Percentiles rank a stretch among this genome's conserved stretches.
Conservation (phyloP, 2,113 vertebrate genomes). For the Gambusia holbrooki region DNA sequence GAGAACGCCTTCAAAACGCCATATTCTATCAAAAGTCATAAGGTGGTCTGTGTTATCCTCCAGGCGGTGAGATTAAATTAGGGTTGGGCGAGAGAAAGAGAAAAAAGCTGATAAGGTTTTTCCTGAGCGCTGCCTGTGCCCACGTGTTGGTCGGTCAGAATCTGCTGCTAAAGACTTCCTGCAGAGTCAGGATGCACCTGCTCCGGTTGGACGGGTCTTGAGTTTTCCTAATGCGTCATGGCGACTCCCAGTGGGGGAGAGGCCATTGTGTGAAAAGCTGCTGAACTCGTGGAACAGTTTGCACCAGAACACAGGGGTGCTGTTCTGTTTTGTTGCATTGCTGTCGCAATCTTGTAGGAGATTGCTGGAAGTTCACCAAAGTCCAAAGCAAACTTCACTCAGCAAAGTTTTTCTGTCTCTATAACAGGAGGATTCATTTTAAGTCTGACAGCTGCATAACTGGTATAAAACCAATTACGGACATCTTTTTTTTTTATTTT, state of each 20-base stretch:
- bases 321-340: conserved; percentile 14
- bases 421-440: neutral
- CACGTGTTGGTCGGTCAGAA: conserved; percentile 40
- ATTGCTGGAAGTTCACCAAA: neutral
- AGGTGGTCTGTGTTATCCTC: conserved; percentile 25
- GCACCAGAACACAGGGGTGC: conserved; percentile 7
- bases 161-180: conserved; percentile 47
- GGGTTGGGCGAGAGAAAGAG: neutral
- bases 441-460: neutral
- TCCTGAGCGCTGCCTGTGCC: conserved; percentile 17
- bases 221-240: conserved; percentile 14
- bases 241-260: conserved; percentile 19
- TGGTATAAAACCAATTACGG: neutral
- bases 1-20: conserved; percentile 42
- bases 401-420: neutral
- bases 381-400: too few species aligned
- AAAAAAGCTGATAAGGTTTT: conserved; percentile 41
- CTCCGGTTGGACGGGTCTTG: conserved; percentile 40
- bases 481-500: too few species aligned
- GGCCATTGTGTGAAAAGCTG: conserved; percentile 46
- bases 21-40: conserved; percentile 28
- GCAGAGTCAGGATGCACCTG: conserved; percentile 75
- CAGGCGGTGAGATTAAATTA: neutral
- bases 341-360: neutral
- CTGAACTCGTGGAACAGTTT: conserved; percentile 54